Evolutionary conservation across 2,113 vertebrate species (phyloP), one percentile per base, ranked within the genome.

Genomic region (Silurus meridionalis): DNA sequence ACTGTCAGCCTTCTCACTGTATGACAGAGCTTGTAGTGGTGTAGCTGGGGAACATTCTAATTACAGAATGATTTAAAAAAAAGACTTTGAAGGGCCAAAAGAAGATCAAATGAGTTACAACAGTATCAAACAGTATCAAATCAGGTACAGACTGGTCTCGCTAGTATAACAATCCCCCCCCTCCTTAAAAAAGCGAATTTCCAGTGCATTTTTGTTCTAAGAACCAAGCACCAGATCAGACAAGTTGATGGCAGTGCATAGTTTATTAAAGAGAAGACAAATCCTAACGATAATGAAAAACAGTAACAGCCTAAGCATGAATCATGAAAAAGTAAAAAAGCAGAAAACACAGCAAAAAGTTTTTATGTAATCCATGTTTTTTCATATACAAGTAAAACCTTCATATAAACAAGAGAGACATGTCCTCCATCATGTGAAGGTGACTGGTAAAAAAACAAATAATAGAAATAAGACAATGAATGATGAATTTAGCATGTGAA

Each of bases 21-120:
- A 66, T 67, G 80, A 67, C 63, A 28, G 61, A 48, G 13, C 80
- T 53, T 52, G 80, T 82, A 82, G 37, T 11, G 14, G 9, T 64
- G 37, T 63, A 81, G 19, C 80, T 3, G 21, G n/a, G 23, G 63
- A 82, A 82, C 80, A 67, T 82, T 82, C 53, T 82, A 66, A 66
- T 67, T 82, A 67, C 61, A 82, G 61, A 66, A 52, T 66, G 46
- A 66, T 82, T 82, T 25, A 82, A 52, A 82, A 82, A 53, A 14
- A 25, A 5, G 80, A 37, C 60, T 80, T 80, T 63, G 37, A 60
- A 58, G 60, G 8, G 8, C 79, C 57, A 80, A 23, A 7, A 64
- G 57, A 53, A 82, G 80, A 82, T 63, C 60, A 81, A 81, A 48
- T 67, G n/a, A 66, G 25, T 25, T 50, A 52, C 63, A 82, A 50